A percentile compares a stretch with the other conserved stretches of the same genome.
Evolutionary conservation across 2,888 invertebrate species (phyloP).

Genomic region (Cistogaster globosa): DNA sequence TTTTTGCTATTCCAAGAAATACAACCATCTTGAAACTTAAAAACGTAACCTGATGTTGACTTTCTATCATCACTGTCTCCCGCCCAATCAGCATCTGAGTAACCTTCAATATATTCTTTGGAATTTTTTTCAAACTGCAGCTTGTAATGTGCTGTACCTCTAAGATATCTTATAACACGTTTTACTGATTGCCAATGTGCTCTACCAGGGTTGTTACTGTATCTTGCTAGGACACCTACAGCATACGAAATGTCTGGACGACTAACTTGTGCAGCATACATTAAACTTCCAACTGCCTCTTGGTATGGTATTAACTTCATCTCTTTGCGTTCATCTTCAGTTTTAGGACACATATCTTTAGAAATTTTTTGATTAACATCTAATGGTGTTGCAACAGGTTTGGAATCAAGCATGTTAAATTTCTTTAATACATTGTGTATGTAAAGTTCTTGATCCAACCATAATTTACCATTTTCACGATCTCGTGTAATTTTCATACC

Average conservation of each 20-base stretch:
- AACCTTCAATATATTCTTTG: background rate
- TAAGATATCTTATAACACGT: constrained; percentile 19
- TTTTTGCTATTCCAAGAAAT: constrained; percentile 2
- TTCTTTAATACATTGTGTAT: background rate
- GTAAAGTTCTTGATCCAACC: constrained; percentile 9
- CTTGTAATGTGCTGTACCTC: background rate
- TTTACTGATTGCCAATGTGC: constrained; percentile 20
- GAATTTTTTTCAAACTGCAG: background rate
- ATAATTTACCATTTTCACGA: background rate
- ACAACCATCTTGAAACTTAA: constrained; percentile 12
- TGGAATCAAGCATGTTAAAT: background rate
- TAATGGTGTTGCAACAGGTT: background rate
- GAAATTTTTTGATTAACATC: constrained; percentile 24
- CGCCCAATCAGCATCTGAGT: constrained; percentile 27
- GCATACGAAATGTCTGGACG: constrained; percentile 5
- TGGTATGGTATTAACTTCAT: constrained; percentile 16
- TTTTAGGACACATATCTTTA: background rate
- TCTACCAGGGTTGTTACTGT: constrained; percentile 17
- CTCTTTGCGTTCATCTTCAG: constrained; percentile 2
- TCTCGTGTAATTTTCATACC: background rate
- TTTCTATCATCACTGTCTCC: constrained; percentile 27
- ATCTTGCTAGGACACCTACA: constrained; percentile 7
- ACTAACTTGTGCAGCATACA: constrained; percentile 12
- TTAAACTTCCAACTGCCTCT: constrained; percentile 10
- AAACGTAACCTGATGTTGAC: constrained; percentile 12